Evolutionary conservation across 2,797 vertebrate species (phyloP), one percentile per base, ranked within the genome.

Genomic region (Echiichthys vipera): DNA sequence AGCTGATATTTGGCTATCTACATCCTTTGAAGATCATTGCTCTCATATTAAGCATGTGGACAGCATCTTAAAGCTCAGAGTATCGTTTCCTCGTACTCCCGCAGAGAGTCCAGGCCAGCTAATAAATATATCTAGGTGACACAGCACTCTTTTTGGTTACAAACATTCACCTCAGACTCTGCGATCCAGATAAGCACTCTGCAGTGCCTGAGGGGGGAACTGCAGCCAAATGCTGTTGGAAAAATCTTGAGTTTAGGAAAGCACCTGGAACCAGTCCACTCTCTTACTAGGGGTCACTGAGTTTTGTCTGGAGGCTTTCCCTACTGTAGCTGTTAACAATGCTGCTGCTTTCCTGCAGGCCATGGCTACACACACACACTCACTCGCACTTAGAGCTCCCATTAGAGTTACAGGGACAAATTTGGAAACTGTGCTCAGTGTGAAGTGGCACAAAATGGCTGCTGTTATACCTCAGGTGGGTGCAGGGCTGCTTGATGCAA

Each of bases 221-320:
- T 65, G 81, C 63, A 81, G 90, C 90, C 87, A 88, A 87, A 85
- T 83, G 75, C 90, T 91, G 88, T 62, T 73, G 91, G 87, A 92
- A 91, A 92, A 90, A 87, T 83, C 67, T 88, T 66, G 81, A 88
- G 84, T 89, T 91, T 80, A 89, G 92, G 93, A 94, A 95, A 94
- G 93, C 92, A 94, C 94, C 93, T 94, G 94, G 94, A 94, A 92
- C 65, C 79, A 32, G 86, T 95, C 94, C 94, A 94, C 88, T 85
- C 89, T 92, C 89, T 91, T 83, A 86, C 88, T 81, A 91, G 86
- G 92, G 94, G 94, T 94, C 94, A 94, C 82, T 92, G 93, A 90
- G 94, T 94, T 95, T 94, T 88, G 90, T 94, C 93, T 94, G 93
- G 91, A 94, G 89, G 89, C 89, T 90, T 93, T 93, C 91, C 87